Percentiles rank a stretch among this genome's conserved stretches.
phyloP scores from a whole-genome alignment of 53 echinoderm and acorn worm species.

The Temnopleurus reevesii region DNA sequence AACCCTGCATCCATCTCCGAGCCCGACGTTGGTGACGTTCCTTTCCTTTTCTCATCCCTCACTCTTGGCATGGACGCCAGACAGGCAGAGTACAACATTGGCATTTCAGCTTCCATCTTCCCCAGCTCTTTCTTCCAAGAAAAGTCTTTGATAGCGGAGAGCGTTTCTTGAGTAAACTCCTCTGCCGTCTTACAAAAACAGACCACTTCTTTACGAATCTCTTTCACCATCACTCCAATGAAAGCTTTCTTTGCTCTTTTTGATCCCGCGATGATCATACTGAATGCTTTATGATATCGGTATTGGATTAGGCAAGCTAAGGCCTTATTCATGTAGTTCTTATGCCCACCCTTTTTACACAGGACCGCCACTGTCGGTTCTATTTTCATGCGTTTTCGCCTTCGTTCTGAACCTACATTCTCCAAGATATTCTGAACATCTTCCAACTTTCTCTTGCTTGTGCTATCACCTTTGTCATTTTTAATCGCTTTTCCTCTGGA shows the following conservation, averaged over 20 bases:
- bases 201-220: constrained; percentile 31
- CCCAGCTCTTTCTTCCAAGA: constrained; percentile 35
- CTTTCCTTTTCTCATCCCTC: constrained; percentile 41
- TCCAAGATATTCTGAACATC: constrained; percentile 32
- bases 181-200: constrained; percentile 41
- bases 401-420: background rate
- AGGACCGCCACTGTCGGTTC: constrained; percentile 38
- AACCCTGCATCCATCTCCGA: too few species aligned
- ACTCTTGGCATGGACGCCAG: constrained; percentile 44
- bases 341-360: constrained; percentile 54
- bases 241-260: constrained; percentile 45
- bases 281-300: constrained; percentile 49
- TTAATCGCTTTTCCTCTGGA: background rate
- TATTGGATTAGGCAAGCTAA: constrained; percentile 47
- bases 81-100: constrained; percentile 49
- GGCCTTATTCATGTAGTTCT: constrained; percentile 47
- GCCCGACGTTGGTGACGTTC: background rate
- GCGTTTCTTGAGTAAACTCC: background rate
- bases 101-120: constrained; percentile 38
- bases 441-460: constrained; percentile 19
- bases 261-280: background rate
- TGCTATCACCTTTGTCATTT: background rate
- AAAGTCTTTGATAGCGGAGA: background rate
- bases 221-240: constrained; percentile 20
- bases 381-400: background rate